Evolutionary conservation across 2,113 vertebrate species (phyloP).

Genomic region (Dryoscopus gambensis): DNA sequence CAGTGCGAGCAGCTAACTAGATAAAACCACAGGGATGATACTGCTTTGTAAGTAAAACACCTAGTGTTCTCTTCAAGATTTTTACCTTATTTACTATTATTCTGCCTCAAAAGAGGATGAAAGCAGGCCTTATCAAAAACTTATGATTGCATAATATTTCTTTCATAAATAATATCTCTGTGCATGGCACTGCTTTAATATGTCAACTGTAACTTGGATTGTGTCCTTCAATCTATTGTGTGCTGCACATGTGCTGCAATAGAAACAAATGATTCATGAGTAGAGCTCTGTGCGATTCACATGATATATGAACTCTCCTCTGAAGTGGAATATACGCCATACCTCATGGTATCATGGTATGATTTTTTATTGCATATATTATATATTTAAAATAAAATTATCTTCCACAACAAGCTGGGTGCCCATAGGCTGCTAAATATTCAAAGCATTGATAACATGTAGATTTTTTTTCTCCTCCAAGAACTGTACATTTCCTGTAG

Average conservation of each 20-base stretch:
- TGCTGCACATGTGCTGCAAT: not conserved
- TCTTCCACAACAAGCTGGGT: not conserved
- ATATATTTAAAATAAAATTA: not conserved
- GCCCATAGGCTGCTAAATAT: not conserved
- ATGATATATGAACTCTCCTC: slow-evolving; percentile 1
- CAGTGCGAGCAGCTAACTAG: not conserved
- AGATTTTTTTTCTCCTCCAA: not conserved
- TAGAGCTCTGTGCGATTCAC: not conserved
- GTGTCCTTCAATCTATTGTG: slow-evolving; percentile 11
- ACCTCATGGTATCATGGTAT: not conserved
- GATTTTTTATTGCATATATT: not conserved
- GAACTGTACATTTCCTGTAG: not conserved
- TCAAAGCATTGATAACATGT: not conserved
- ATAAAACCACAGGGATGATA: not conserved
- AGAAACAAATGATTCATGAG: slow-evolving; percentile 24
- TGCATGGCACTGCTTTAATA: not conserved
- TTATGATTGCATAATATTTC: slow-evolving; percentile 5
- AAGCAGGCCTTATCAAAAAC: not conserved
- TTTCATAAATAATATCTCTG: slow-evolving; percentile 10
- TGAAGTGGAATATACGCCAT: not conserved
- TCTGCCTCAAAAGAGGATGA: not conserved
- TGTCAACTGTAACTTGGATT: not conserved
- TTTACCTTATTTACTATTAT: slow-evolving; percentile 9
- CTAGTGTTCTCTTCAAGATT: not conserved
- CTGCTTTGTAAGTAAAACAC: not conserved